phyloP scores from a whole-genome alignment of 30 jellyfish, hydroid and myxozoan genomes.

The Aurelia sp. region DNA sequence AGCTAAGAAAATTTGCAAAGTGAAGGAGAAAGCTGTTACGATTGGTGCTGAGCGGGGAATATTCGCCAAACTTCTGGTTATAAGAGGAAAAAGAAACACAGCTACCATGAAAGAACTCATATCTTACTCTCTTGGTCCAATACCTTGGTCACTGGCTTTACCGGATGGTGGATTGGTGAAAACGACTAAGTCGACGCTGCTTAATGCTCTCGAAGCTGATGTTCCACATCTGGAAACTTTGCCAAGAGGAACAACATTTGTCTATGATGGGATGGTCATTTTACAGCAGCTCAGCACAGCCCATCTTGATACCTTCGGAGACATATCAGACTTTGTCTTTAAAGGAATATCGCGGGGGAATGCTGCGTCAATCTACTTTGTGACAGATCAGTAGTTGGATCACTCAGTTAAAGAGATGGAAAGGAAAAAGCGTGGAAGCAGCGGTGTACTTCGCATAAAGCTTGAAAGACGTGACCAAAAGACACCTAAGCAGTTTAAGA shows the following conservation, averaged over 20 bases:
- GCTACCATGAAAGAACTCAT: slow-evolving; percentile 30
- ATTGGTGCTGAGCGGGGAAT: slow-evolving; percentile 48
- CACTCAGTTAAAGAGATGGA: slow-evolving; percentile 22
- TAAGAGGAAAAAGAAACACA: slow-evolving; percentile 29
- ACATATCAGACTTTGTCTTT: slow-evolving; percentile 26
- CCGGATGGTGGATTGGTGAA: slow-evolving; percentile 64
- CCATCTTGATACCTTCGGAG: slow-evolving; percentile 32
- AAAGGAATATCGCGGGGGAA: slow-evolving; percentile 15
- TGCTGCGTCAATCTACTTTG: slow-evolving; percentile 28
- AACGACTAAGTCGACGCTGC: slow-evolving; percentile 53
- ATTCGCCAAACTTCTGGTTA: slow-evolving; percentile 49
- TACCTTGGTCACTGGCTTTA: slow-evolving; percentile 65
- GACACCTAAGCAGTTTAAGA: slow-evolving; percentile 25
- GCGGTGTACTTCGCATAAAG: background rate
- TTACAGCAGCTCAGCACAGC: slow-evolving; percentile 18
- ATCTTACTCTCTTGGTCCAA: slow-evolving; percentile 58
- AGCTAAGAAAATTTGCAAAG: slow-evolving; percentile 61
- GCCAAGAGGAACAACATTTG: slow-evolving; percentile 28
- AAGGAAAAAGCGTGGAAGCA: slow-evolving; percentile 21
- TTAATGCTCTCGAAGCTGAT: slow-evolving; percentile 42
- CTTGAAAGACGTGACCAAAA: slow-evolving; percentile 31
- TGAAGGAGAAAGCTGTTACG: slow-evolving; percentile 50
- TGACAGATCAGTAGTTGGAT: slow-evolving; percentile 28
- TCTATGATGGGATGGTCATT: slow-evolving; percentile 58
- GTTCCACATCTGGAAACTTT: slow-evolving; percentile 16